Conservation (phyloP, 2,113 vertebrate species). For the Stigmatopora nigra region DNA sequence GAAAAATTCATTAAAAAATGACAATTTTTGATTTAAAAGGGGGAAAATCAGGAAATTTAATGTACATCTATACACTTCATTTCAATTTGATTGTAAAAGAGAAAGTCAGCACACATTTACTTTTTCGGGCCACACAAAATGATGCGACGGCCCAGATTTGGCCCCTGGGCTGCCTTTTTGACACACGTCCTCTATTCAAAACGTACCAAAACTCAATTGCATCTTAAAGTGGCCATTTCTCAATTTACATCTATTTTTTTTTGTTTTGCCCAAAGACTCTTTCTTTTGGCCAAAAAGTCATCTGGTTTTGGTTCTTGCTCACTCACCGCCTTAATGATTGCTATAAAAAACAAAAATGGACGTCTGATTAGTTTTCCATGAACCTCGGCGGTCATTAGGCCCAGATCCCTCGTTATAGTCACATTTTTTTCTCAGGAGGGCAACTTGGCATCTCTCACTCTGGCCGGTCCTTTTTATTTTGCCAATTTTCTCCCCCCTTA, state of each 20-base stretch:
- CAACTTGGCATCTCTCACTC: slow-evolving; percentile 22
- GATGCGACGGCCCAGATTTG: too few species aligned
- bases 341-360: not conserved
- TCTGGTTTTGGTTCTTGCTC: not conserved
- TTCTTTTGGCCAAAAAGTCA: not conserved
- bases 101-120: too few species aligned
- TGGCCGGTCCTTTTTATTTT: slow-evolving; percentile 22
- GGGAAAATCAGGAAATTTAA: too few species aligned
- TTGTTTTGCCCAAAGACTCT: not conserved
- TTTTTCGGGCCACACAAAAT: too few species aligned
- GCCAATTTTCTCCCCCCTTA: slow-evolving; percentile 26
- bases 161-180: too few species aligned
- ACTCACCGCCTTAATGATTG: not conserved
- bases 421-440: not conserved
- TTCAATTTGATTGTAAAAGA: too few species aligned
- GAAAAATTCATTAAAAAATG: too few species aligned
- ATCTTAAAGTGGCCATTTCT: not conserved
- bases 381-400: not conserved
- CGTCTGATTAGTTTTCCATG: not conserved
- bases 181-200: too few species aligned
- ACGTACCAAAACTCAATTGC: too few species aligned
- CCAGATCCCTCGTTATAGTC: not conserved
- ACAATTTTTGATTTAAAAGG: too few species aligned
- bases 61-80: too few species aligned
- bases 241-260: not conserved